These are phyloP conservation scores for Herpailurus yagouaroundi DNA, from an alignment of 2,113 vertebrate species.

Conservation along the genomic window DNA sequence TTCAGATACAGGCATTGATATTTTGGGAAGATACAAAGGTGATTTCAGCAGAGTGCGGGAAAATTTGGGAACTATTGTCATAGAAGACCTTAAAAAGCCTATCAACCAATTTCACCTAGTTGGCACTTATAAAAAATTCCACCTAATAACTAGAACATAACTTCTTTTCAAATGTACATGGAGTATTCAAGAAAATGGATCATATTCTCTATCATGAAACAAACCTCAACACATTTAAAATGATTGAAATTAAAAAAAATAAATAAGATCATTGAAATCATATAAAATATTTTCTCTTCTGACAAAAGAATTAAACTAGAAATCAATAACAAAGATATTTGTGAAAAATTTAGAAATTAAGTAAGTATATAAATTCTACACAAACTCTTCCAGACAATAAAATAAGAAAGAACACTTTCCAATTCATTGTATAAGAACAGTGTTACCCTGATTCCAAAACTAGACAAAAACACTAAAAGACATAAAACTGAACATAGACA, in stretches of 20 bases:
- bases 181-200: not conserved
- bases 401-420: not conserved
- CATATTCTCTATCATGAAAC: not conserved
- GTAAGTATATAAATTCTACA: not conserved
- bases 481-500: not conserved
- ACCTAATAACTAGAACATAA: not conserved
- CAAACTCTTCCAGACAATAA: not conserved
- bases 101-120: not conserved
- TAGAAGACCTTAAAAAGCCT: not conserved
- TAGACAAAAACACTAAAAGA: not conserved
- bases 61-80: not conserved
- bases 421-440: not conserved
- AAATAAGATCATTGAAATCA: not conserved
- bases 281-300: slow-evolving; percentile 2
- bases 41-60: not conserved
- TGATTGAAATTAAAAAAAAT: not conserved
- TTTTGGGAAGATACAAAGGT: not conserved
- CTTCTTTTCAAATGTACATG: not conserved
- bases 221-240: slow-evolving; percentile 16
- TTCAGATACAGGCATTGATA: not conserved
- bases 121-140: not conserved
- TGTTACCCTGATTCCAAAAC: not conserved
- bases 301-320: not conserved
- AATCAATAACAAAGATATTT: not conserved
- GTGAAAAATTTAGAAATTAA: not conserved